A percentile compares a stretch with the other conserved stretches of the same genome.
Conservation (phyloP, 2,797 vertebrate genomes). For the Rhyacichthys aspro region DNA sequence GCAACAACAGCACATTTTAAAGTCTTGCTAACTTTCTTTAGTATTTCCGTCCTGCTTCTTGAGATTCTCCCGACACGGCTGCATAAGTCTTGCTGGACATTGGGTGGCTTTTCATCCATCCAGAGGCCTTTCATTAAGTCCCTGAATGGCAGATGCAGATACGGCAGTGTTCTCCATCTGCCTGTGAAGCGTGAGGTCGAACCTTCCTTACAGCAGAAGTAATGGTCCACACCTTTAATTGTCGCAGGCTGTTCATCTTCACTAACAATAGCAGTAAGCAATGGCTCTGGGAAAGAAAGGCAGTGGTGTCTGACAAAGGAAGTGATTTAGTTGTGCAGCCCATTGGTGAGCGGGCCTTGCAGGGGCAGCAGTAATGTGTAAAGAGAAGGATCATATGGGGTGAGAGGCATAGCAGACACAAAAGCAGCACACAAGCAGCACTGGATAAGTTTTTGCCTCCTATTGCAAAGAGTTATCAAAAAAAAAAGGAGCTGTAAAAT, state of each 20-base stretch:
- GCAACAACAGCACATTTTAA: slow-evolving; percentile 3
- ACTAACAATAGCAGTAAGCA: slow-evolving; percentile 82
- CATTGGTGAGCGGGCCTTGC: slow-evolving; percentile 65
- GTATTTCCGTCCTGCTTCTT: slow-evolving; percentile 20
- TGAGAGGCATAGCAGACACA: slow-evolving; percentile 58
- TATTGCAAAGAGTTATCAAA: slow-evolving; percentile 47
- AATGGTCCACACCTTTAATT: slow-evolving; percentile 86
- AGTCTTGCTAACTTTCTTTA: slow-evolving; percentile 15
- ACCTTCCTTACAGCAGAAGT: slow-evolving; percentile 78
- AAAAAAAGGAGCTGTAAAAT: slow-evolving; percentile 40
- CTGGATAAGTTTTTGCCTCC: slow-evolving; percentile 20
- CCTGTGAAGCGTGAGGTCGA: slow-evolving; percentile 75
- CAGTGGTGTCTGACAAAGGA: slow-evolving; percentile 76
- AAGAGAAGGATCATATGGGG: slow-evolving; percentile 60
- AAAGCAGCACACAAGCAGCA: slow-evolving; percentile 44
- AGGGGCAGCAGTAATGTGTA: slow-evolving; percentile 65
- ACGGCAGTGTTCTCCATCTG: slow-evolving; percentile 60
- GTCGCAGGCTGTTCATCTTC: slow-evolving; percentile 82
- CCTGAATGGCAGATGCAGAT: slow-evolving; percentile 69
- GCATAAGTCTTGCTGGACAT: slow-evolving; percentile 38
- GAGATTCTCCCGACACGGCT: slow-evolving; percentile 11
- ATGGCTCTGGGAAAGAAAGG: slow-evolving; percentile 74
- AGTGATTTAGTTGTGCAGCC: slow-evolving; percentile 77
- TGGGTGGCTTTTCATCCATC: slow-evolving; percentile 59
- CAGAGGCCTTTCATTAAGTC: slow-evolving; percentile 65